Percentiles rank a stretch among this genome's conserved stretches.
phyloP scores from a whole-genome alignment of 2,113 vertebrate genomes.

The Periophthalmodon schlosseri region DNA sequence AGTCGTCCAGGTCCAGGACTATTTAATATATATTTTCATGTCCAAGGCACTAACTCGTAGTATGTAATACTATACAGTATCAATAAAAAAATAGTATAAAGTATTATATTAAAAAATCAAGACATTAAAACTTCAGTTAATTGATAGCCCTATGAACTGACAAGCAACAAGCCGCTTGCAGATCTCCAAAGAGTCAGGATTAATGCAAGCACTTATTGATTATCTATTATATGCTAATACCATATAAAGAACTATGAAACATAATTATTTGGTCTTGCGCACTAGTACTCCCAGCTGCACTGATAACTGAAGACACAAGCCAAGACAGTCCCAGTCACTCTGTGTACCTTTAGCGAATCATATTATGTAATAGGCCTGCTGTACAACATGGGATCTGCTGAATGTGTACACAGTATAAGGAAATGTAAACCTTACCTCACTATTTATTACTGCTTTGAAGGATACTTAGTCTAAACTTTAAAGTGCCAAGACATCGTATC shows the following conservation, averaged over 20 bases:
- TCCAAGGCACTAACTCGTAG: too few species aligned
- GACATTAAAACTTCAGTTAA: too few species aligned
- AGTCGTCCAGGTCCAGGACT: too few species aligned
- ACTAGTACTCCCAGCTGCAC: background rate
- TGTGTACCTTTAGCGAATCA: background rate
- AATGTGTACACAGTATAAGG: conserved; percentile 2
- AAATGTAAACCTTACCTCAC: background rate
- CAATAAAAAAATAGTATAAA: too few species aligned
- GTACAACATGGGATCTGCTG: background rate
- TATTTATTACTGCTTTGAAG: background rate
- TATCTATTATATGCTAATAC: background rate
- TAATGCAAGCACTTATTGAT: background rate
- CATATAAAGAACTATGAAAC: background rate
- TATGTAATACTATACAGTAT: too few species aligned
- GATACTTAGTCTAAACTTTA: background rate
- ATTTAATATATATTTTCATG: too few species aligned
- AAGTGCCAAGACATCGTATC: background rate
- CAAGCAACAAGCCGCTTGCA: background rate
- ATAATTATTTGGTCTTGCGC: background rate
- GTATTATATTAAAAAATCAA: too few species aligned
- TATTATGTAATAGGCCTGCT: conserved; percentile 1
- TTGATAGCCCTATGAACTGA: too few species aligned
- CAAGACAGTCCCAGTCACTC: background rate
- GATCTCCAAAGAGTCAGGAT: background rate
- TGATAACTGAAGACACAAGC: background rate